Conservation (phyloP, 1,140 invertebrate species). For the Cecropterus lyciades region DNA sequence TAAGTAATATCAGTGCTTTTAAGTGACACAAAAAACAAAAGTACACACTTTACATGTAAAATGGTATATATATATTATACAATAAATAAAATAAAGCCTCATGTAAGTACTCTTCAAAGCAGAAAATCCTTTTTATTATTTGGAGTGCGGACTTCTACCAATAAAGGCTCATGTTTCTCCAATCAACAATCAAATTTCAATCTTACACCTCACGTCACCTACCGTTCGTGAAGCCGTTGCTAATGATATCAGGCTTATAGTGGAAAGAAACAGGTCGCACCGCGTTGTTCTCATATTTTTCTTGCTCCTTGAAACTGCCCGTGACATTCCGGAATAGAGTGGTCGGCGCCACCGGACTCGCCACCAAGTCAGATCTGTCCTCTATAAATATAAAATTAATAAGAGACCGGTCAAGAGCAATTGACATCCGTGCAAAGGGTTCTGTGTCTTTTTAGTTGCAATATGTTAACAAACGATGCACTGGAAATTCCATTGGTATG, state of each 20-base stretch:
- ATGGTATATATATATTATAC: no score
- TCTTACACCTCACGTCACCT: conserved; percentile 18
- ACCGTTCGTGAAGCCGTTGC: conserved; percentile 45
- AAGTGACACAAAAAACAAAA: no score
- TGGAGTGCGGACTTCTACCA: no score
- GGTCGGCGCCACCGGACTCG: conserved; percentile 29
- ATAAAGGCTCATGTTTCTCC: no score
- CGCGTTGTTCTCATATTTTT: conserved; percentile 40
- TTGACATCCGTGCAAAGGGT: not conserved
- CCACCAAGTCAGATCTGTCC: conserved; percentile 62
- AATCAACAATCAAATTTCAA: not conserved
- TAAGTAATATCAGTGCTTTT: no score
- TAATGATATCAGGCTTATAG: conserved; percentile 44
- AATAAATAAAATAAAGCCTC: no score
- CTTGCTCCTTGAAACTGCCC: conserved; percentile 43
- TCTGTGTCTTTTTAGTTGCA: not conserved
- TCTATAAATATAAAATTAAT: conserved; percentile 48
- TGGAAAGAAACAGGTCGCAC: conserved; percentile 62
- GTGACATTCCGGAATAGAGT: conserved; percentile 60
- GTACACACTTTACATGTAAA: no score
- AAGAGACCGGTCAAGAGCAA: not conserved
- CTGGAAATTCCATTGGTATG: no score
- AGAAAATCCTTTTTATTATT: no score
- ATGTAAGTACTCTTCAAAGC: no score
- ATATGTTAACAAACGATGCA: no score